Base-by-base conservation (phyloP, 2,797 vertebrate species). In the Hirundo rustica region DNA sequence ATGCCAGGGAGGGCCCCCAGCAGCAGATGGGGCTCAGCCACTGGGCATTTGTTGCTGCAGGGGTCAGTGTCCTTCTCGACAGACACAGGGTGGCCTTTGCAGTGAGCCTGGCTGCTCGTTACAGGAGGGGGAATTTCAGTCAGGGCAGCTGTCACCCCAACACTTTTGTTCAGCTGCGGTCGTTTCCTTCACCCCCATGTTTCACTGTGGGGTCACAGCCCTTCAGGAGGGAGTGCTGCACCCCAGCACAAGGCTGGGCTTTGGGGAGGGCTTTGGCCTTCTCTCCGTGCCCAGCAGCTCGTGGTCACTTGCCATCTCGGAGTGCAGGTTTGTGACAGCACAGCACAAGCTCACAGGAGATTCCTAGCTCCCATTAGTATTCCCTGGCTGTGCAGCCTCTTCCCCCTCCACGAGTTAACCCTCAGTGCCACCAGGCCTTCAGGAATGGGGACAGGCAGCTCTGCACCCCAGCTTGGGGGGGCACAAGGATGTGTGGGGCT, bases 281-380 rank as follows among this genome's bases (percentile, higher is more conserved):
- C 22, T 20, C 55, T 11, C 20, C 0, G 0, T 10, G 11, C 78
- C 10, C 6, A 27, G 27, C 0, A 0, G 30, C n/a, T 71, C 1
- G 0, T 11, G 6, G 51, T 48, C 55, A 1, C 66, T 60, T 64
- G 25, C 48, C 57, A 30, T 45, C 14, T 0, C 34, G 0, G 1
- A 48, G 79, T 1, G 36, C 40, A 30, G 87, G 55, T 51, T 62
- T 81, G 84, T 94, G 85, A 45, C 48, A 9, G 73, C 80, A 5
- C 3, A 23, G 88, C 32, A 17, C 6, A 3, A 66, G 48, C 70
- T 80, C 38, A 34, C 17, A 0, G 5, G 20, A 4, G 11, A 13
- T 40, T 65, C 23, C 21, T 8, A 9, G 17, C 55, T 90, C 36
- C 77, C 40, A 10, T 66, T 23, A 30, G 55, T 11, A 51, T 84